Conservation (phyloP, 2,888 invertebrate species). For the Heliconius sara region DNA sequence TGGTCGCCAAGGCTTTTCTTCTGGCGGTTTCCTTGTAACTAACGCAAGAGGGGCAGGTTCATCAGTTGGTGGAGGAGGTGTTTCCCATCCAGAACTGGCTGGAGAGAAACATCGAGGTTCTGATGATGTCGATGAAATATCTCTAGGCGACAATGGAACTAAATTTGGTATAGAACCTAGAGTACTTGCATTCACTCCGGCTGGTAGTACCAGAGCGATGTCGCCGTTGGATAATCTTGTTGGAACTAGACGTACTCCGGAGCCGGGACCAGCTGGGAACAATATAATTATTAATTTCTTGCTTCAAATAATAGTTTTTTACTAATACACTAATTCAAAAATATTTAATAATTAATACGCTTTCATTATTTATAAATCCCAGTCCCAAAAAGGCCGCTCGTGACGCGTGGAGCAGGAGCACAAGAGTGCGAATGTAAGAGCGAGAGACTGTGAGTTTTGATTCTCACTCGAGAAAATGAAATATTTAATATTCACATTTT, state of each 20-base stretch:
- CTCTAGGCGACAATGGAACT: conserved; percentile 90
- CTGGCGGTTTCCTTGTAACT: conserved; percentile 87
- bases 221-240: conserved; percentile 92
- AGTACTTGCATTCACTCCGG: conserved; percentile 82
- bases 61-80: conserved; percentile 70
- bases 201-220: conserved; percentile 91
- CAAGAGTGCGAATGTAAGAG: neutral
- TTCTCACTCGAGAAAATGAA: neutral
- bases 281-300: conserved; percentile 14
- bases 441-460: neutral
- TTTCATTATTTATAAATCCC: neutral
- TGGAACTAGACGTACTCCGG: conserved; percentile 90
- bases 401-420: neutral
- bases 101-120: conserved; percentile 84
- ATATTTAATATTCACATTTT: neutral
- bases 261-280: conserved; percentile 85
- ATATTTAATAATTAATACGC: neutral
- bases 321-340: neutral
- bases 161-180: conserved; percentile 86
- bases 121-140: conserved; percentile 88
- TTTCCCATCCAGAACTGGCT: conserved; percentile 81
- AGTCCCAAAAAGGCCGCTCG: too few relatives aligned
- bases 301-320: neutral
- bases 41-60: conserved; percentile 86
- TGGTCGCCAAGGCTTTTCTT: conserved; percentile 92